Evolutionary conservation across 2,113 vertebrate species (phyloP).

Genomic region (Thalassoma bifasciatum): DNA sequence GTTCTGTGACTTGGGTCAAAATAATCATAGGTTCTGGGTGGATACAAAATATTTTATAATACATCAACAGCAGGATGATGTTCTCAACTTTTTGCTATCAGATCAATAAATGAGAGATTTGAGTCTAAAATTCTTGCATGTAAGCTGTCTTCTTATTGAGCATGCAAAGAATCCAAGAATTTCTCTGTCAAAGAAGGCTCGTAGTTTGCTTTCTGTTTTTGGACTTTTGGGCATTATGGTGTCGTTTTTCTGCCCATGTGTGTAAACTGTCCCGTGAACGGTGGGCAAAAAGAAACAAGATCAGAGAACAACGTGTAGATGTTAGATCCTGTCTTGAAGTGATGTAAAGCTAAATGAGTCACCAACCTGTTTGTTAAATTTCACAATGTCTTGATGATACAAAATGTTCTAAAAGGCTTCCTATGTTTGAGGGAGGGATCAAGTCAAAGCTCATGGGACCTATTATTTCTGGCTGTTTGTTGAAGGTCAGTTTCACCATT

Average conservation of each 20-base stretch:
- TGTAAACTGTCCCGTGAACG: conserved; percentile 1
- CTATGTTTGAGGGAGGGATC: conserved; percentile 25
- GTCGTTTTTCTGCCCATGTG: conserved; percentile 7
- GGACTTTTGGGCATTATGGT: conserved; percentile 36
- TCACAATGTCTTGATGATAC: conserved; percentile 18
- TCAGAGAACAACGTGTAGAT: background rate
- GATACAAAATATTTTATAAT: background rate
- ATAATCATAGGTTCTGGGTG: background rate
- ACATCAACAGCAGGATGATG: background rate
- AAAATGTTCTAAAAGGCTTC: background rate
- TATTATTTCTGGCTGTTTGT: background rate
- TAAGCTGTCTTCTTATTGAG: conserved; percentile 26
- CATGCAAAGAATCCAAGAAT: conserved; percentile 40
- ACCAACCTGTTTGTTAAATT: conserved; percentile 2
- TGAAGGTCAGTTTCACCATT: background rate
- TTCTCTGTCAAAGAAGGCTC: conserved; percentile 3
- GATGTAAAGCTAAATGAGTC: background rate
- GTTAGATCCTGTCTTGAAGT: background rate
- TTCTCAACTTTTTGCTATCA: background rate
- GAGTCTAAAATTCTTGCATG: conserved; percentile 34
- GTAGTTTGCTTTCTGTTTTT: conserved; percentile 33
- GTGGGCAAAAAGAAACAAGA: background rate
- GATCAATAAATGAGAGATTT: background rate
- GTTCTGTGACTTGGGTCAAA: background rate
- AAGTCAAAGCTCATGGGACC: background rate